These are phyloP conservation scores for Hippocampus guttulatus DNA, from an alignment of 2,113 vertebrate genomes.

Conservation along the genomic window DNA sequence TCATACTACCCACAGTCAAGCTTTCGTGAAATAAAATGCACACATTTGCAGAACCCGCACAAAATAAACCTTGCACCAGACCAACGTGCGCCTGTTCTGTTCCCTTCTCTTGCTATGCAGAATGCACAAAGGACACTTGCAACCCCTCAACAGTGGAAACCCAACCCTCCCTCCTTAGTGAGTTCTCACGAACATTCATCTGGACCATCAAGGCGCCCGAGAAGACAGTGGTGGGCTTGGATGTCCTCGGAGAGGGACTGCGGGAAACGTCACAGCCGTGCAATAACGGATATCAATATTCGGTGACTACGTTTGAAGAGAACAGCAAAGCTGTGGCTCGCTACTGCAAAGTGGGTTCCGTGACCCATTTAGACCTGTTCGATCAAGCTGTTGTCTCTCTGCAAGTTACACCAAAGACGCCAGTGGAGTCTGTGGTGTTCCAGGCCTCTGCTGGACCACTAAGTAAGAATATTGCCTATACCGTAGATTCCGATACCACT, in stretches of 20 bases:
- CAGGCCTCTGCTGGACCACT: conserved; percentile 70
- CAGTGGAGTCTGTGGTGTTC: conserved; percentile 66
- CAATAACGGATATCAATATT: conserved; percentile 60
- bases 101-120: conserved; percentile 57
- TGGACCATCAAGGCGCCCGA: conserved; percentile 75
- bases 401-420: conserved; percentile 57
- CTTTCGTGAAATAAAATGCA: too few species aligned
- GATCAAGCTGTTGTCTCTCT: conserved; percentile 70
- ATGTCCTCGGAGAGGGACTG: conserved; percentile 65
- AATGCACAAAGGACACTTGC: conserved; percentile 74
- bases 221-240: conserved; percentile 69
- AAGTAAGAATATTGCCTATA: conserved; percentile 61
- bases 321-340: conserved; percentile 47
- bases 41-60: too few species aligned
- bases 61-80: too few species aligned
- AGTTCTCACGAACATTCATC: conserved; percentile 73
- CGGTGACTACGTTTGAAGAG: conserved; percentile 53
- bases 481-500: too few species aligned
- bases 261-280: conserved; percentile 68
- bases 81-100: background rate
- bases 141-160: conserved; percentile 66
- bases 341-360: conserved; percentile 77
- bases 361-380: conserved; percentile 74
- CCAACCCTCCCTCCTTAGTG: conserved; percentile 60
- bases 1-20: too few species aligned